Percentiles rank a stretch among this genome's conserved stretches.
phyloP scores from a whole-genome alignment of 1,140 invertebrate species.

The Trichonephila clavipes region DNA sequence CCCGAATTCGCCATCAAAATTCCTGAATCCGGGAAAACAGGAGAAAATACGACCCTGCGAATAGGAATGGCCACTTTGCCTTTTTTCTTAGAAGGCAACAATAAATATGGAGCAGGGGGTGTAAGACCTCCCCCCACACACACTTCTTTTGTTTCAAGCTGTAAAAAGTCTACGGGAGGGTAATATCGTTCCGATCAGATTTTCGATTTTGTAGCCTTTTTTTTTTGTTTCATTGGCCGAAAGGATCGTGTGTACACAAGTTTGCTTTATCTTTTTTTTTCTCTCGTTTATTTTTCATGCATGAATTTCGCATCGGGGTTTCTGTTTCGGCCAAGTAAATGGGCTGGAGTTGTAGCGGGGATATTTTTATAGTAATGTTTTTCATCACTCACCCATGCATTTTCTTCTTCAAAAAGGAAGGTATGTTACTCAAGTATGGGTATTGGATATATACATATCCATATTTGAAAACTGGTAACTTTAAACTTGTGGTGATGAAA shows the following conservation, averaged over 20 bases:
- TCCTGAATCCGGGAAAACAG: slow-evolving; percentile 7
- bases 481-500: too few species aligned
- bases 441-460: too few species aligned
- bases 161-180: slow-evolving; percentile 14
- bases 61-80: slow-evolving; percentile 48
- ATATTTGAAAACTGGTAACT: too few species aligned
- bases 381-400: neutral
- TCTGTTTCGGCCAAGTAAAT: slow-evolving; percentile 2
- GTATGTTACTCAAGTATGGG: too few species aligned
- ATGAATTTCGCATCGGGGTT: neutral
- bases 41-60: slow-evolving; percentile 9
- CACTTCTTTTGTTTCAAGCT: slow-evolving; percentile 8
- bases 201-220: neutral
- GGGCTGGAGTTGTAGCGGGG: neutral
- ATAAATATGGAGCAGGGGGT: slow-evolving; percentile 34
- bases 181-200: neutral
- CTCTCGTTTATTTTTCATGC: neutral
- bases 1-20: slow-evolving; percentile 46
- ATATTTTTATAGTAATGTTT: neutral
- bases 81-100: neutral
- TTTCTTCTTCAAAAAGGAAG: neutral
- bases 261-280: neutral
- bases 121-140: neutral
- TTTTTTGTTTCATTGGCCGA: neutral
- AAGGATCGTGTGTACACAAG: neutral